These are phyloP conservation scores for Mixornis gularis DNA, from an alignment of 2,113 vertebrate species.

Conservation along the genomic window DNA sequence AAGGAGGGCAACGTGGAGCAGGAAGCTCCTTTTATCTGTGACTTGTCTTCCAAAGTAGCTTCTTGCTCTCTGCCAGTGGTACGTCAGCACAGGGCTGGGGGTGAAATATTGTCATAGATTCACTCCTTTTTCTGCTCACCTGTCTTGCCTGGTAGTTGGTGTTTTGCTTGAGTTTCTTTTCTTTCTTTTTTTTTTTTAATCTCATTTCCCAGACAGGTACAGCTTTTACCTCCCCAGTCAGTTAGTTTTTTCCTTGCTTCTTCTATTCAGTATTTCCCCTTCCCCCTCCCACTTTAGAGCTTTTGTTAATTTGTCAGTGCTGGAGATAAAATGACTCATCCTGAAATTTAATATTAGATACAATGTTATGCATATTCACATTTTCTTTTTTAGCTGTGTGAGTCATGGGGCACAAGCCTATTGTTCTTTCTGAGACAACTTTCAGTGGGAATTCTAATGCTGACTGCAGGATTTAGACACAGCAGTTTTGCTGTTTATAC, in stretches of 20 bases:
- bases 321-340: not conserved
- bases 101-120: not conserved
- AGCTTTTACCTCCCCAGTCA: not conserved
- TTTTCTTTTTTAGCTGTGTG: not conserved
- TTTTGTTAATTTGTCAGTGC: constrained; percentile 1
- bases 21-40: not conserved
- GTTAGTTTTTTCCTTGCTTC: not conserved
- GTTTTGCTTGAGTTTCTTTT: not conserved
- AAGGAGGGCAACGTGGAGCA: not conserved
- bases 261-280: not conserved
- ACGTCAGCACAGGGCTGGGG: not conserved
- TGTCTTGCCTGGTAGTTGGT: not conserved
- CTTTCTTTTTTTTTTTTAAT: not conserved
- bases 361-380: not conserved
- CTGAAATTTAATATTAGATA: not conserved
- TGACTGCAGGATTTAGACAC: not conserved
- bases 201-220: not conserved
- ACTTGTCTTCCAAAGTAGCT: not conserved
- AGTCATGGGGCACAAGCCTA: not conserved
- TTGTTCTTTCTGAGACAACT: not conserved
- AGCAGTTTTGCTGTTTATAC: not conserved
- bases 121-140: not conserved
- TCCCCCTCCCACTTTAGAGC: not conserved
- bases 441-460: not conserved
- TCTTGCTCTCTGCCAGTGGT: not conserved